These are phyloP conservation scores for Hapalemur alaotrensis DNA, from an alignment of 2,797 vertebrate genomes.

Conservation along the genomic window DNA sequence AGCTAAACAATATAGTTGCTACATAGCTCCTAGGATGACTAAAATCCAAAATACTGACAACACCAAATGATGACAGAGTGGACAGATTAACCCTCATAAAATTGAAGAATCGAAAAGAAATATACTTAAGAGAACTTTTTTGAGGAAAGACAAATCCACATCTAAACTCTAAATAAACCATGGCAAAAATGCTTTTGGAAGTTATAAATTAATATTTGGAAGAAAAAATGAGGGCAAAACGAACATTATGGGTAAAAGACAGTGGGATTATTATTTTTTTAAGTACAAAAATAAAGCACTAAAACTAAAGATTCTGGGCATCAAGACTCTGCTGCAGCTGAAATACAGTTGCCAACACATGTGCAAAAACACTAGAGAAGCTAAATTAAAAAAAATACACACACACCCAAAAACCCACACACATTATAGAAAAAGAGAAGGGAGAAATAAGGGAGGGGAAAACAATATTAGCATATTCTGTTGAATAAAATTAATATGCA, in stretches of 20 bases:
- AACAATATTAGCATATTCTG: slow-evolving; percentile 33
- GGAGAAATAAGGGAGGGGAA: background rate
- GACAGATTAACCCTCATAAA: background rate
- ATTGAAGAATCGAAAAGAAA: background rate
- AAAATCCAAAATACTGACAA: background rate
- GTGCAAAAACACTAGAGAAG: background rate
- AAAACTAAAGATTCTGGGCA: background rate
- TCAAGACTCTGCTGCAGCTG: background rate
- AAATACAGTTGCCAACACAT: background rate
- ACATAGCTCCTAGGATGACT: background rate
- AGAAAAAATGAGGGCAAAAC: background rate
- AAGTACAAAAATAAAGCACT: background rate
- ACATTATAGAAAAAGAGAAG: slow-evolving; percentile 20
- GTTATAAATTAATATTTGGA: background rate
- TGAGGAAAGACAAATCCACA: background rate
- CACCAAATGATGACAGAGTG: background rate
- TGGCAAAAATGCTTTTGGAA: background rate
- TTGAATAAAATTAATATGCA: slow-evolving; percentile 33
- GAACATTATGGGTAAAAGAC: background rate
- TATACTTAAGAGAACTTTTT: background rate
- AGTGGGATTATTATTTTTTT: background rate
- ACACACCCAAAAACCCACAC: background rate
- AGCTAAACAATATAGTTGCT: background rate
- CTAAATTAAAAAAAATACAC: background rate
- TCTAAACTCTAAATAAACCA: background rate